Evolutionary conservation across 2,797 vertebrate genomes (phyloP).

Genomic region (Chelon labrosus): DNA sequence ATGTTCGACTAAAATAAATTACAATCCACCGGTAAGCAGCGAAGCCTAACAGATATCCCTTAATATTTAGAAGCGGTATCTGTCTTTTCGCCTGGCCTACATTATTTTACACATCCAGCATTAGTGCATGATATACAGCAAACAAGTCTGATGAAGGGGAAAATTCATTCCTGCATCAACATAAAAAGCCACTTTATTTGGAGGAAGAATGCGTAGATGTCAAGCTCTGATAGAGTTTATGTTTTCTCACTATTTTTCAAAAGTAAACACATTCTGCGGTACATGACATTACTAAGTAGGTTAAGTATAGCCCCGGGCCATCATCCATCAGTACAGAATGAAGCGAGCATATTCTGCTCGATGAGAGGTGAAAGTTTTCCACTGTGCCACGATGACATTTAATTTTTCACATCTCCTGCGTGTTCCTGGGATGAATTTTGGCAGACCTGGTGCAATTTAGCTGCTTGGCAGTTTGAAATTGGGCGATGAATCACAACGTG

Average conservation of each 20-base stretch:
- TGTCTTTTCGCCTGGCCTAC: conserved; percentile 62
- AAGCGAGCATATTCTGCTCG: conserved; percentile 97
- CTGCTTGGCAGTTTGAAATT: conserved; percentile 99
- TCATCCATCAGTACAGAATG: conserved; percentile 99
- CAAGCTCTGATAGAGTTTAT: conserved; percentile 99
- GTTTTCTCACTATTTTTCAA: conserved; percentile 99
- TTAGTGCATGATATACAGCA: conserved; percentile 87
- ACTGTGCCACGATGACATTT: conserved; percentile 99
- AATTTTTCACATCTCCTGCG: conserved; percentile 99
- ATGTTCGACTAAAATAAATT: conserved; percentile 32
- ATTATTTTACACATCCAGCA: conserved; percentile 81
- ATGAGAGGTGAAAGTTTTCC: conserved; percentile 99
- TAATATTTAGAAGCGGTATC: conserved; percentile 60
- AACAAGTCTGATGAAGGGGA: conserved; percentile 91
- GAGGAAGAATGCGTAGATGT: conserved; percentile 95
- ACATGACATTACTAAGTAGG: conserved; percentile 99
- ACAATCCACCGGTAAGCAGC: conserved; percentile 46
- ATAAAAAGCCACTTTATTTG: conserved; percentile 99
- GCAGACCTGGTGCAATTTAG: conserved; percentile 99
- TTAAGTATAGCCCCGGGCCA: conserved; percentile 98
- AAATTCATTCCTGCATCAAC: conserved; percentile 96
- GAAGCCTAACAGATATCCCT: conserved; percentile 58
- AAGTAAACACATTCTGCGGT: conserved; percentile 99
- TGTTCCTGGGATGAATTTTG: conserved; percentile 99
- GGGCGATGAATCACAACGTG: conserved; percentile 98